A percentile compares a stretch with the other conserved stretches of the same genome.
Conservation (phyloP, 2,888 invertebrate species). For the Adineta ricciae region DNA sequence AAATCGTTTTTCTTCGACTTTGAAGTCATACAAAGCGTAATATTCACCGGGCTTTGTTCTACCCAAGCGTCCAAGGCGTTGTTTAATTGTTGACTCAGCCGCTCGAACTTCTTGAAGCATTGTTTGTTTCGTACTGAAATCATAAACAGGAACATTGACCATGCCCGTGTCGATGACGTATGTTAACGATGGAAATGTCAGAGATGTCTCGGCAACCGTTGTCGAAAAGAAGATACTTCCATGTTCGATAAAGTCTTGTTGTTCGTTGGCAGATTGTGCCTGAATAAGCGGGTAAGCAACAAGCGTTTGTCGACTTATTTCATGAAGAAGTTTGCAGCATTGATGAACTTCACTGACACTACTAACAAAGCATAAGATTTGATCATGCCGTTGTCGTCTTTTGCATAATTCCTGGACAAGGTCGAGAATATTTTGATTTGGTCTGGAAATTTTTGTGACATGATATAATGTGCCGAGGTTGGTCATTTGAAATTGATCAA, state of each 20-base stretch:
- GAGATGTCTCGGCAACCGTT: neutral
- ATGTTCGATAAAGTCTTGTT: neutral
- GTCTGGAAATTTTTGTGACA: neutral
- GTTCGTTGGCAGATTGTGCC: neutral
- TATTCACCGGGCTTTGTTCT: neutral
- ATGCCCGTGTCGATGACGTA: neutral
- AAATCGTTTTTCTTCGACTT: neutral
- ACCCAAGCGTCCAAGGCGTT: neutral
- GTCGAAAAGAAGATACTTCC: neutral
- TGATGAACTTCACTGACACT: neutral
- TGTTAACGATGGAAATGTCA: constrained; percentile 17
- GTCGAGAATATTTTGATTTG: neutral
- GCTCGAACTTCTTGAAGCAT: neutral
- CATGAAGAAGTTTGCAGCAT: neutral
- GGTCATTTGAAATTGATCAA: neutral
- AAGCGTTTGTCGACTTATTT: neutral
- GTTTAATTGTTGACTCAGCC: constrained; percentile 10
- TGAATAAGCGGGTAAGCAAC: neutral
- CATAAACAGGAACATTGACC: neutral
- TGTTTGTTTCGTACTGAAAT: neutral
- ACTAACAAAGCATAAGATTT: constrained; percentile 19
- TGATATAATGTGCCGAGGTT: neutral
- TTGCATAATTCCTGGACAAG: constrained; percentile 3
- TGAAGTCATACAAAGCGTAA: constrained; percentile 11
- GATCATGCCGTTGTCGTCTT: neutral